These are phyloP conservation scores for Channallabes apus DNA, from an alignment of 2,797 vertebrate genomes.

Conservation along the genomic window DNA sequence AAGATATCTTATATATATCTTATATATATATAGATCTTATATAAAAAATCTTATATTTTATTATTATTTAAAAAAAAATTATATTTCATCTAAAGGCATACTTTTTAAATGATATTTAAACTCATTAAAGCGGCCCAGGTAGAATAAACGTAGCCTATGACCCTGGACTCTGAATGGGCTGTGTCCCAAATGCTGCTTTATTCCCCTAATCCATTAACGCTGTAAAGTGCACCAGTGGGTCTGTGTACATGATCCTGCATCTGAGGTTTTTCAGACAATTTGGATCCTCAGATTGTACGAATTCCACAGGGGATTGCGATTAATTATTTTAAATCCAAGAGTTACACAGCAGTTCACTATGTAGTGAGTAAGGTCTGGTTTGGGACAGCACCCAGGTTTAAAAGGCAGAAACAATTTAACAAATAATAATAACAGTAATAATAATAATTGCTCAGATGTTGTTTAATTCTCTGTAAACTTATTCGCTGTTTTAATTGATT, in stretches of 20 bases:
- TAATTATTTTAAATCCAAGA: background rate
- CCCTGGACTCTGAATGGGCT: background rate
- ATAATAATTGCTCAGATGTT: background rate
- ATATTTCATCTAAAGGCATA: background rate
- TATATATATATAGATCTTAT: no score
- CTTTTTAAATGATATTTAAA: background rate
- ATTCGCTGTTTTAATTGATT: background rate
- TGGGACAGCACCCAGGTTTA: background rate
- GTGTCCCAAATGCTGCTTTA: background rate
- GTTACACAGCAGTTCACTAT: background rate
- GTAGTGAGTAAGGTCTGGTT: background rate
- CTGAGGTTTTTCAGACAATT: no score
- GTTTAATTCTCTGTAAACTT: background rate
- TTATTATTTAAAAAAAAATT: no score
- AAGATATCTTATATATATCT: no score
- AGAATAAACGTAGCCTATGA: background rate
- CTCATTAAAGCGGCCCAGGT: background rate
- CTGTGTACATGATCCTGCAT: background rate
- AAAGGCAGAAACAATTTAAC: accelerated
- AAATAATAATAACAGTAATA: background rate
- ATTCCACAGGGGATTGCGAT: background rate
- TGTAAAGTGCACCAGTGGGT: background rate
- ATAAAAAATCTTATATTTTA: no score
- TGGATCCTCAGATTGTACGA: background rate
- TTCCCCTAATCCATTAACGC: background rate